A percentile compares a stretch with the other conserved stretches of the same genome.
Evolutionary conservation across 2,113 vertebrate genomes (phyloP).

Genomic region (Perca fluviatilis): DNA sequence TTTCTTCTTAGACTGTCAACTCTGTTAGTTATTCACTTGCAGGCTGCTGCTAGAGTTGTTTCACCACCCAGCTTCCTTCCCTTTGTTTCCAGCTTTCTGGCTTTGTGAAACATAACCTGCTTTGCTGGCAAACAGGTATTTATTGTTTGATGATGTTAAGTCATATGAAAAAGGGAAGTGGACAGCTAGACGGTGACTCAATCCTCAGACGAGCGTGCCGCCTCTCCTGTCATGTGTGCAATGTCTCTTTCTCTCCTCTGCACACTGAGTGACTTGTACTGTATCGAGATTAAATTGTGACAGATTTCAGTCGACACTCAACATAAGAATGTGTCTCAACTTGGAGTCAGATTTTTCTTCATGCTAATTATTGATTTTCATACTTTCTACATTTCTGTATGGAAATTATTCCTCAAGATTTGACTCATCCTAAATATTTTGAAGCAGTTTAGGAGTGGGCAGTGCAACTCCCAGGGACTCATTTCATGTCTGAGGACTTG

Average conservation of each 20-base stretch:
- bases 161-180: constrained; percentile 56
- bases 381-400: not conserved
- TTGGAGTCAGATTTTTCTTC: not conserved
- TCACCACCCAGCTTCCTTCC: constrained; percentile 49
- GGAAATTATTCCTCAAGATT: not conserved
- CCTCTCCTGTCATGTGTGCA: not conserved
- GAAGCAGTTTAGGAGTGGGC: not conserved
- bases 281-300: constrained; percentile 8
- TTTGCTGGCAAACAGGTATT: constrained; percentile 15
- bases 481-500: not conserved
- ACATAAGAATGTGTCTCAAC: not conserved
- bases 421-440: not conserved
- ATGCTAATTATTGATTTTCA: not conserved
- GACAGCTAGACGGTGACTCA: constrained; percentile 22
- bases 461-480: not conserved
- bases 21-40: constrained; percentile 46
- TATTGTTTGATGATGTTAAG: constrained; percentile 44
- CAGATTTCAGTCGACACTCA: not conserved
- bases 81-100: constrained; percentile 24
- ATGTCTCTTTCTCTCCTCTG: constrained; percentile 17
- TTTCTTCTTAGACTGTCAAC: constrained; percentile 43
- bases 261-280: not conserved
- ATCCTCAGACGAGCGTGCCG: not conserved
- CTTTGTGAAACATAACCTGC: constrained; percentile 16
- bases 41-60: constrained; percentile 36